Evolutionary conservation across 37 sponge, comb jelly and placozoan species (phyloP).

Genomic region (Geodia barretti): DNA sequence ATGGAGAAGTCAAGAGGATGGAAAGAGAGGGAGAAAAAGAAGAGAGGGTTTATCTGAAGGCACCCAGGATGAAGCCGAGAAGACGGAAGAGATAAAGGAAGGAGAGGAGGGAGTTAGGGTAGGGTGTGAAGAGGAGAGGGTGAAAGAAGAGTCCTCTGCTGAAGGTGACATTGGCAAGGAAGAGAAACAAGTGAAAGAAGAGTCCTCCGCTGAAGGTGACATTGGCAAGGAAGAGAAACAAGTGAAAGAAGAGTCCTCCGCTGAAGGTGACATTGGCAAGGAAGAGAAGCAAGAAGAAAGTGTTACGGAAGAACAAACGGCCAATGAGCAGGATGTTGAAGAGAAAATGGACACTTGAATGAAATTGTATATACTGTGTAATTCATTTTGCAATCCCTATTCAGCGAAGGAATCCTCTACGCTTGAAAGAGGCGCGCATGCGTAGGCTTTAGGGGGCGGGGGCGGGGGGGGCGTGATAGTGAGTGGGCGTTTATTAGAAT

Average conservation of each 20-base stretch:
- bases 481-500: not conserved
- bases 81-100: not conserved
- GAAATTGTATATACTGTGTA: not conserved
- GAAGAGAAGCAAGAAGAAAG: not conserved
- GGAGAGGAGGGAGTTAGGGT: constrained; percentile 4
- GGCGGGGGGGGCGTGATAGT: constrained; percentile 16
- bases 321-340: not conserved
- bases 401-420: no score
- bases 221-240: constrained; percentile 30
- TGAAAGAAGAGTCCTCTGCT: constrained; percentile 25
- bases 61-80: not conserved
- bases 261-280: no score
- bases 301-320: not conserved
- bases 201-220: no score
- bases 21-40: not conserved
- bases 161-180: no score
- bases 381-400: no score
- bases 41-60: not conserved
- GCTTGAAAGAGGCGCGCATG: no score
- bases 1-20: not conserved
- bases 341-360: not conserved
- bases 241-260: constrained; percentile 30
- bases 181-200: constrained; percentile 41
- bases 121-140: constrained; percentile 20
- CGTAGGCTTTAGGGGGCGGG: no score